Base-by-base conservation (phyloP, 2,113 vertebrate genomes). In the Scatophagus argus region DNA sequence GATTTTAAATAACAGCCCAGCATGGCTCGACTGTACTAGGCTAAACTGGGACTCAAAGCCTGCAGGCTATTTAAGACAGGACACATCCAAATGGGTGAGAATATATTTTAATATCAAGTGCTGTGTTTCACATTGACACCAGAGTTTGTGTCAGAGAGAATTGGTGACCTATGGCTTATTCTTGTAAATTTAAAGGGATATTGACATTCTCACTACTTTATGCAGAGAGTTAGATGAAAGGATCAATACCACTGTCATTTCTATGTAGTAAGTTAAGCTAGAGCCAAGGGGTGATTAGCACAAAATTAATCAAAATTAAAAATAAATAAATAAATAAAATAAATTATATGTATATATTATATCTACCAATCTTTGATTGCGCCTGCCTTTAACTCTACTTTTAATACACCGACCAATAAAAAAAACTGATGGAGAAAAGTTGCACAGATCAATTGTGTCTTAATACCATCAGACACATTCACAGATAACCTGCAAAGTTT, bases 1-100 rank as follows among this genome's bases (percentile, higher is more conserved):
- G 82, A 80, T 69, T 86, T 85, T 84, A 90, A 91, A 89, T 91
- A 88, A 85, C 87, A 81, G 59, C 82, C 72, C 82, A 71, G 85
- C 60, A 47, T 43, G 87, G 58, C 63, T 81, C 54, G 64, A 70
- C 83, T 84, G 81, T 89, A 61, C 80, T 31, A 75, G 77, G 64
- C 38, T 32, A 61, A 54, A 44, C 67, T 39, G 56, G 44, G 39
- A 51, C 62, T 64, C 31, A 2, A n/a, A 62, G 71, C 60, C 80
- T 80, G 78, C 32, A 69, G 81, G 64, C 74, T 84, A 82, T 90
- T 87, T 81, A 77, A 72, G 76, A 74, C 41, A 23, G 70, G 66
- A 66, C 59, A 66, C 11, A 43, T 62, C 72, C 89, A 54, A 63
- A 31, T 14, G 34, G 46, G 21, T 19, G 58, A 71, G 61, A 54